Base-by-base conservation (phyloP, 1,140 invertebrate genomes). In the Drosophila littoralis region DNA sequence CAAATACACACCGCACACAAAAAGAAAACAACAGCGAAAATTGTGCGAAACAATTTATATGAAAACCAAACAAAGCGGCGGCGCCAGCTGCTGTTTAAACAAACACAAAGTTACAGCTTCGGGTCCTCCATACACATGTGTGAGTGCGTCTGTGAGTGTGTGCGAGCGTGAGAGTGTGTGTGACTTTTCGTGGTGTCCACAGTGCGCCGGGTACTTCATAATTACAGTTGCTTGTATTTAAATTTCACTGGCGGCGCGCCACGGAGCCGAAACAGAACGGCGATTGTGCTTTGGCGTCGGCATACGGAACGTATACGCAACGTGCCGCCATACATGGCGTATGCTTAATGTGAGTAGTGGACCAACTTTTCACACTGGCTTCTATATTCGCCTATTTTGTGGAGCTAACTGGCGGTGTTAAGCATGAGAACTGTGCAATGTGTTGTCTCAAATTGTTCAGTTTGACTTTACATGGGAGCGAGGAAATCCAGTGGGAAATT, bases 81-180 rank as follows among this genome's bases (percentile, higher is more conserved):
- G 63, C 64, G 65, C 58, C 82, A 86, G 82, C 82, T 86, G 82
- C 71, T 76, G 71, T 84, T 79, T 86, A 86, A 86, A 75, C 80
- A 86, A 86, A 86, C 83, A 86, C 73, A 76, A 86, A 86, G 78
- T 86, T 74, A 74, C 57, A 32, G 42, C 54, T 75, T 69, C 55
- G 57, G 17, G 50, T 40, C 51, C 50, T 63, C 6, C 28, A 45
- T 13, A 13, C 35, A 45, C 13, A 33, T 36, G 22, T 68, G 43
- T 64, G 48, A 42, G 32, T 40, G 28, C 15, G 35, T 60, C 60
- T 42, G 43, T 15, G 65, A 40, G 60, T 38, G 22, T 32, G 48
- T 33, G 50, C 67, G 57, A 63, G 67, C 72, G 57, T 79, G 76
- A 78, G 48, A 33, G 55, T 75, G 57, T 67, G 67, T 76, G 58